Evolutionary conservation across 2,888 invertebrate genomes (phyloP), one percentile per base, ranked within the genome.

Genomic region (Leucania comma): DNA sequence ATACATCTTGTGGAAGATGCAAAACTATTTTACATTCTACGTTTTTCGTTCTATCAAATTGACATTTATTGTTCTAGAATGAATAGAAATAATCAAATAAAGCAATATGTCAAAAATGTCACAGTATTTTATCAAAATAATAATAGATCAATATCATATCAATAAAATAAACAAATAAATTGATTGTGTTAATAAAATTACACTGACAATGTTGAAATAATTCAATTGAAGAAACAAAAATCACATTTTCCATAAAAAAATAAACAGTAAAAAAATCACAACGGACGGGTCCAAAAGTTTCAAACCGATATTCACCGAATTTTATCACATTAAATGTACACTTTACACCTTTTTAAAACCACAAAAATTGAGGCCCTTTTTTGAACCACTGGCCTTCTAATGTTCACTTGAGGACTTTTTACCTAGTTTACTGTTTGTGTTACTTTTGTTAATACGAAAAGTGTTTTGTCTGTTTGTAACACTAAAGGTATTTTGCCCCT

Each of bases 1-100:
- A 89, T 88, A 89, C 90, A 91, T 84, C 91, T 88, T 88, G 72
- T 9, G 75, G 70, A 87, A 90, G 90, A 91, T 90, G 89, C 80
- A 88, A 87, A 88, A 86, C 86, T 87, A 87, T 74, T 85, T 78
- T 82, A 82, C 81, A 77, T 69, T 61, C 74, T 84, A 82, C 48
- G 26, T 54, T 48, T 72, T 83, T 78, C 79, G 84, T 74, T 86
- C 79, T 85, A 84, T 82, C 72, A 87, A 91, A 91, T 91, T 91
- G 91, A 91, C 91, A 87, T 86, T 81, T 54, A 86, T 82, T 71
- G 64, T 80, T 57, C 61, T 57, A 77, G n/a, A 42, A 42, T 42
- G 42, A 42, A 42, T 29, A 42, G 17, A 42, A 42, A 42, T 17
- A 20, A 5, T 1, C 17, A 42, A 17, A 42, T 75, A 80, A 73